Percentiles rank a stretch among this genome's conserved stretches.
Evolutionary conservation across 2,797 vertebrate species (phyloP).

Genomic region (Sebastes itinus): DNA sequence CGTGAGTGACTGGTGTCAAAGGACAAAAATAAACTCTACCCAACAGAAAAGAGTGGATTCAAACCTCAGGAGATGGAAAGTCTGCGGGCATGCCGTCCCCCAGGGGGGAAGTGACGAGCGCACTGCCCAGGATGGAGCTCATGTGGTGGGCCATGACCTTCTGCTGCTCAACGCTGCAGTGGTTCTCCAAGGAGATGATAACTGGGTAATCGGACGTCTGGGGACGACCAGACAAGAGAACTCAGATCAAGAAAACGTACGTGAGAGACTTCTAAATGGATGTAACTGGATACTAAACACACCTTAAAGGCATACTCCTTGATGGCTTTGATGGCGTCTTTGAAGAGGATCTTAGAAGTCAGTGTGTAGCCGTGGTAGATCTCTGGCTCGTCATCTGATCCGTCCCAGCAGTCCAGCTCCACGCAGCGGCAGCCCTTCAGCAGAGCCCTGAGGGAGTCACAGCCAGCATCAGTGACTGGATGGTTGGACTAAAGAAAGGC

Average conservation of each 20-base stretch:
- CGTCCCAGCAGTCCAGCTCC: slow-evolving; percentile 97
- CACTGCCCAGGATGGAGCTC: slow-evolving; percentile 87
- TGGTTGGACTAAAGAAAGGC: background rate
- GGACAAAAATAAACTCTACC: background rate
- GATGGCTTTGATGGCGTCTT: slow-evolving; percentile 90
- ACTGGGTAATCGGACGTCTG: slow-evolving; percentile 93
- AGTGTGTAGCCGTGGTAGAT: slow-evolving; percentile 98
- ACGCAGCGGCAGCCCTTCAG: slow-evolving; percentile 94
- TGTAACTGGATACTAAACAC: background rate
- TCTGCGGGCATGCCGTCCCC: slow-evolving; percentile 82
- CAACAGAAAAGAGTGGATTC: background rate
- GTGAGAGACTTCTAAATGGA: background rate
- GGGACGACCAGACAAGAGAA: background rate
- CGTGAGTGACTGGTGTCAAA: background rate
- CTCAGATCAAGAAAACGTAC: background rate
- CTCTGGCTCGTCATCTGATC: slow-evolving; percentile 88
- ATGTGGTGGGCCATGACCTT: slow-evolving; percentile 90
- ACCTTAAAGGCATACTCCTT: slow-evolving; percentile 97
- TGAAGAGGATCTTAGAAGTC: slow-evolving; percentile 96
- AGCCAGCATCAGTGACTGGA: background rate
- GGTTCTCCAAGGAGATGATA: slow-evolving; percentile 97
- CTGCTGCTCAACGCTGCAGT: slow-evolving; percentile 95
- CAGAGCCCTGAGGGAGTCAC: slow-evolving; percentile 85
- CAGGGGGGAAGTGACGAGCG: slow-evolving; percentile 86
- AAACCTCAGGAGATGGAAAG: slow-evolving; percentile 94